Percentiles rank a stretch among this genome's conserved stretches.
Conservation (phyloP, 2,113 vertebrate species). For the Nycticebus coucang region DNA sequence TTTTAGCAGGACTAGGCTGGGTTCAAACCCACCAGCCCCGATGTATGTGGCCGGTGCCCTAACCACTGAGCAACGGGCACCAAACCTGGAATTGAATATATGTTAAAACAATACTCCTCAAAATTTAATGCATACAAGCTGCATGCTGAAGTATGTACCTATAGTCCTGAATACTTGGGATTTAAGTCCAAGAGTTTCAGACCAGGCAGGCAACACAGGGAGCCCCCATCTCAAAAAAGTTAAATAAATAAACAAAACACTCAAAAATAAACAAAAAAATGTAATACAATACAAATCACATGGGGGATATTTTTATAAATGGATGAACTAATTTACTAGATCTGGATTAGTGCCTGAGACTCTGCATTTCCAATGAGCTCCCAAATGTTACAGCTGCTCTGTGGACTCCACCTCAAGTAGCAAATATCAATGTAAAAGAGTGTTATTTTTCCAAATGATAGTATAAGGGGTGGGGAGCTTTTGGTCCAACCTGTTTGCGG, state of each 20-base stretch:
- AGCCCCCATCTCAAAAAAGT: not conserved
- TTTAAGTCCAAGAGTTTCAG: not conserved
- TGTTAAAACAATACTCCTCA: not conserved
- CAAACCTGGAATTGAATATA: not conserved
- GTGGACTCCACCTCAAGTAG: not conserved
- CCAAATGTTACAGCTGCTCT: not conserved
- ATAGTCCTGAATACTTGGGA: not conserved
- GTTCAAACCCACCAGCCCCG: too few relatives aligned
- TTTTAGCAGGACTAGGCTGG: too few relatives aligned
- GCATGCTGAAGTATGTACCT: not conserved
- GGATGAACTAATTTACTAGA: not conserved
- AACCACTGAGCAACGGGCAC: too few relatives aligned
- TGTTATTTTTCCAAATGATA: not conserved
- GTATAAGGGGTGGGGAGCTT: not conserved
- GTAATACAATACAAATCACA: slow-evolving; percentile 8
- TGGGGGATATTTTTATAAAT: not conserved
- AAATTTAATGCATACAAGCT: not conserved
- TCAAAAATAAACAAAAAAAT: not conserved
- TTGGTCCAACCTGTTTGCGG: not conserved
- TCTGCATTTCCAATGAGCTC: not conserved
- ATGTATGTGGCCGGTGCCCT: too few relatives aligned
- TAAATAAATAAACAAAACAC: not conserved
- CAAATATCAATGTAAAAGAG: not conserved
- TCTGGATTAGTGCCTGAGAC: not conserved
- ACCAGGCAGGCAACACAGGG: not conserved